phyloP scores from a whole-genome alignment of 2,113 vertebrate genomes.

The Sceloporus undulatus region DNA sequence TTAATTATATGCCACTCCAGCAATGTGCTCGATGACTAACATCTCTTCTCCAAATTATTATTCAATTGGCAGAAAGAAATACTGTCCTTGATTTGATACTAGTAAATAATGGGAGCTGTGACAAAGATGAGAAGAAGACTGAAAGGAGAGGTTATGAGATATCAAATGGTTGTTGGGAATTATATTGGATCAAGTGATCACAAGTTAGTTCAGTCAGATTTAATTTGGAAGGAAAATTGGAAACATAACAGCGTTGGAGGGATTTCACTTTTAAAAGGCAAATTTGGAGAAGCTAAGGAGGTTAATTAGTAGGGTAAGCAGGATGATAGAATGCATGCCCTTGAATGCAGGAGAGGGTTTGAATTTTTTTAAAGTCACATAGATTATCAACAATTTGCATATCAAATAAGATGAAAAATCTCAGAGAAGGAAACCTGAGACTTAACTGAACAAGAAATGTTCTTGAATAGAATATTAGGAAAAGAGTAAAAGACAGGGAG shows the following conservation, averaged over 20 bases:
- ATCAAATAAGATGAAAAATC: neutral
- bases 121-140: neutral
- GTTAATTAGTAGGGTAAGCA: slow-evolving; percentile 11
- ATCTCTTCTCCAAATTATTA: neutral
- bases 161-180: neutral
- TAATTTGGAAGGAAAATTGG: neutral
- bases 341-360: neutral
- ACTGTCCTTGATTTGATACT: neutral
- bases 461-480: neutral
- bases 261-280: neutral
- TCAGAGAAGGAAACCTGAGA: neutral
- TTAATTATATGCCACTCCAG: neutral
- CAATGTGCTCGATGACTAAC: neutral
- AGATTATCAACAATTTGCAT: slow-evolving; percentile 29
- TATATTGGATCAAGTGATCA: neutral
- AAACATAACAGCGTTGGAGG: neutral
- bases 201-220: neutral
- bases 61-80: neutral
- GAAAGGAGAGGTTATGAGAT: neutral
- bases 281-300: neutral
- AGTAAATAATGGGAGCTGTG: neutral
- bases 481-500: neutral
- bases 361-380: neutral
- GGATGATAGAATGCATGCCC: slow-evolving; percentile 11
- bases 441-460: neutral